These are phyloP conservation scores for Apogon talboti DNA, from an alignment of 2,797 vertebrate species.

Conservation along the genomic window DNA sequence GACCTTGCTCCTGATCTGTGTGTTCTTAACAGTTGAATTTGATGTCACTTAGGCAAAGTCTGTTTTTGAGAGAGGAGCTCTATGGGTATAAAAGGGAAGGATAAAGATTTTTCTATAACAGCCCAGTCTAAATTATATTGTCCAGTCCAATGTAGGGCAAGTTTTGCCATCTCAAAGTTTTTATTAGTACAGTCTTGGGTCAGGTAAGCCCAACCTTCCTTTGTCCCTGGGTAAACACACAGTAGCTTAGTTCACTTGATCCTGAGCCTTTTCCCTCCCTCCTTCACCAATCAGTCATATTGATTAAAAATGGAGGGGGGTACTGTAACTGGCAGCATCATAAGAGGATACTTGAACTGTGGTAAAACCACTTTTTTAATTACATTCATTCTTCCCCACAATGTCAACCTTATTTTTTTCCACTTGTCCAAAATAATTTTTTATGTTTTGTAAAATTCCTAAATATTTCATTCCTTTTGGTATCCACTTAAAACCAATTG, in stretches of 20 bases:
- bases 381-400: conserved; percentile 29
- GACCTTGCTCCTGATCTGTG: too few species aligned
- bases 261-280: neutral
- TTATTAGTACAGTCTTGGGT: neutral
- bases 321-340: conserved; percentile 11
- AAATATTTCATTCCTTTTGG: conserved; percentile 15
- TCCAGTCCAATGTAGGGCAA: neutral
- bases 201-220: neutral
- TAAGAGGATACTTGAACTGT: conserved; percentile 16
- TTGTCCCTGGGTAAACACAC: neutral
- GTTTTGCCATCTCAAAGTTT: neutral
- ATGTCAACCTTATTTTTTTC: too few species aligned
- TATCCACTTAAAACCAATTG: conserved; percentile 21
- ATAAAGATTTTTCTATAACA: neutral
- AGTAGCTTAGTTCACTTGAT: neutral
- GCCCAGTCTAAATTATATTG: neutral
- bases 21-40: too few species aligned
- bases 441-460: neutral
- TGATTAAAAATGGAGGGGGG: neutral
- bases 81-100: too few species aligned
- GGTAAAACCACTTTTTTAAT: conserved; percentile 24
- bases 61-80: too few species aligned
- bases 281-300: neutral
- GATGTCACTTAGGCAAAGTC: too few species aligned
- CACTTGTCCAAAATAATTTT: too few species aligned